phyloP scores from a whole-genome alignment of 2,113 vertebrate genomes.

The Spermophilus dauricus region DNA sequence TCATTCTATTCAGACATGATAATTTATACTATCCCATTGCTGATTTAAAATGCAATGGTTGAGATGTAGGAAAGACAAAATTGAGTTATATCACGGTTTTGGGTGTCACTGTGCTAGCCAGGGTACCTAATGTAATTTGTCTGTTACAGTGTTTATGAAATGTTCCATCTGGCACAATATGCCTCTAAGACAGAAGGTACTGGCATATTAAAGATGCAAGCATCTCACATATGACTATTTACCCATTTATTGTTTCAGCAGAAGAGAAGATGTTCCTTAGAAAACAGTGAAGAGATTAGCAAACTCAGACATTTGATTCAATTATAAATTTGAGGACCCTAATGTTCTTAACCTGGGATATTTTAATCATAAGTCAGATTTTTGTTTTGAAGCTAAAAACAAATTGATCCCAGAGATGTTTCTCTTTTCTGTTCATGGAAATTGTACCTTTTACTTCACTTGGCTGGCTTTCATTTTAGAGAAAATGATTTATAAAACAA shows the following conservation, averaged over 20 bases:
- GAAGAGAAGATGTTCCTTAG: slow-evolving; percentile 64
- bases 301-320: slow-evolving; percentile 32
- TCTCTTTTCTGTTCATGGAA: not conserved
- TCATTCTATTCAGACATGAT: slow-evolving; percentile 13
- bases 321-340: not conserved
- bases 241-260: slow-evolving; percentile 78
- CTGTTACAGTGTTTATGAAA: slow-evolving; percentile 79
- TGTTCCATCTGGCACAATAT: slow-evolving; percentile 80
- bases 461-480: slow-evolving; percentile 44
- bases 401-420: not conserved
- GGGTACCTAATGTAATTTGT: slow-evolving; percentile 81
- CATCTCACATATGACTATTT: slow-evolving; percentile 76
- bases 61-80: slow-evolving; percentile 71
- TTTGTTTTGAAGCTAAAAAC: not conserved
- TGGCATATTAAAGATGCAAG: slow-evolving; percentile 83
- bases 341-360: slow-evolving; percentile 10
- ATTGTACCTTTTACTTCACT: not conserved
- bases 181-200: slow-evolving; percentile 84
- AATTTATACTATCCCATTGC: not conserved
- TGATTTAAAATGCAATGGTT: slow-evolving; percentile 52
- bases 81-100: slow-evolving; percentile 81
- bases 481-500: slow-evolving; percentile 37
- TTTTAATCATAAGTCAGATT: slow-evolving; percentile 52
- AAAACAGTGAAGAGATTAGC: slow-evolving; percentile 63
- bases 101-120: slow-evolving; percentile 51